A percentile compares a stretch with the other conserved stretches of the same genome.
Evolutionary conservation across 2,888 invertebrate genomes (phyloP).

Genomic region (Drepana falcataria): DNA sequence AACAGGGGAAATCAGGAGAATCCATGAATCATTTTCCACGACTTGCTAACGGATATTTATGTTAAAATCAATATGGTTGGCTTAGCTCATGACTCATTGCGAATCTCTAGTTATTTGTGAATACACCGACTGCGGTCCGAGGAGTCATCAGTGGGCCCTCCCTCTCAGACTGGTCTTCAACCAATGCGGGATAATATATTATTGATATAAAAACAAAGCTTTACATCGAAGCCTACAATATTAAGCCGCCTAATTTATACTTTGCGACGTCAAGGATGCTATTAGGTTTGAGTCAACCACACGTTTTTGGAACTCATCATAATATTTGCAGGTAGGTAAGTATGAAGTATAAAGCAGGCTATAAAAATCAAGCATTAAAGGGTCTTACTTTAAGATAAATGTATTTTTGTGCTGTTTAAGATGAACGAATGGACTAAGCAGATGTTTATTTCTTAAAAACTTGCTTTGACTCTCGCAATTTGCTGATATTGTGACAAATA

Average conservation of each 20-base stretch:
- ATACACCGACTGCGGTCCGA: constrained; percentile 30
- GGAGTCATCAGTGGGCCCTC: constrained; percentile 33
- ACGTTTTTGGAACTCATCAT: constrained; percentile 43
- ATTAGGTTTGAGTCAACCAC: constrained; percentile 43
- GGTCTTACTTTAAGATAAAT: constrained; percentile 41
- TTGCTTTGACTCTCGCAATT: constrained; percentile 23
- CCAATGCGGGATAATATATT: constrained; percentile 46
- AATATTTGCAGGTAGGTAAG: constrained; percentile 41
- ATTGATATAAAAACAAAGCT: constrained; percentile 41
- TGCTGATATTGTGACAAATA: constrained; percentile 33
- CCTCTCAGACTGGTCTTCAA: constrained; percentile 39
- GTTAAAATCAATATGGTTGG: constrained; percentile 26
- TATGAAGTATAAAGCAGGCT: constrained; percentile 37
- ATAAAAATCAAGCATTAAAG: constrained; percentile 42
- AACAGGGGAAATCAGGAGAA: too few relatives aligned
- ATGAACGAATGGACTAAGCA: constrained; percentile 32
- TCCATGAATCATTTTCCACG: neutral
- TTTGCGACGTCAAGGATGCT: constrained; percentile 35
- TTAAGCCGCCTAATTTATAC: constrained; percentile 52
- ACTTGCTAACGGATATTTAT: neutral
- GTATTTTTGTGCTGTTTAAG: constrained; percentile 33
- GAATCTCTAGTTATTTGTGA: constrained; percentile 48
- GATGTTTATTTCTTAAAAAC: constrained; percentile 30
- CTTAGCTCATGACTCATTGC: constrained; percentile 42
- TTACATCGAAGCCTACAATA: constrained; percentile 36